Conservation (phyloP, 1,140 invertebrate species). For the Drosophila serrata region DNA sequence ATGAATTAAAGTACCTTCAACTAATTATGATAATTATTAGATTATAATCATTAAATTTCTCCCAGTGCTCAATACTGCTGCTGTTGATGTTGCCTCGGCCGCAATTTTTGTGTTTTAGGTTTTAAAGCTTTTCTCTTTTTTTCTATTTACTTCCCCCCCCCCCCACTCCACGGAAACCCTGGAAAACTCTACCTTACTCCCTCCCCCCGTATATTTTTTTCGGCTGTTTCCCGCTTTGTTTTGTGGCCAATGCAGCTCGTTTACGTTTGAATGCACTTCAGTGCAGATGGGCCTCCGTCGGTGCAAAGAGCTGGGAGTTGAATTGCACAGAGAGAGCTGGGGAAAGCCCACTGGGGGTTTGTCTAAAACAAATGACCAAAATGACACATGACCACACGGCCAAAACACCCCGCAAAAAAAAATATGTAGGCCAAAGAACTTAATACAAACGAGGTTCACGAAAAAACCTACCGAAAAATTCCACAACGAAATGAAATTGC, state of each 20-base stretch:
- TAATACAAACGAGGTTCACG: constrained; percentile 17
- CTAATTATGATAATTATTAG: too few species aligned
- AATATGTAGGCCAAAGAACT: constrained; percentile 66
- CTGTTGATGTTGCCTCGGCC: constrained; percentile 65
- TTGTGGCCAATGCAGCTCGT: constrained; percentile 52
- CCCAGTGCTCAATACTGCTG: constrained; percentile 15
- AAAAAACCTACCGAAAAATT: constrained; percentile 8
- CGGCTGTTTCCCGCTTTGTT: constrained; percentile 48
- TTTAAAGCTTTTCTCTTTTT: constrained; percentile 75
- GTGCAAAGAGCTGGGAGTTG: constrained; percentile 9
- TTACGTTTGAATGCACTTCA: constrained; percentile 74
- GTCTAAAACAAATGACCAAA: constrained; percentile 81
- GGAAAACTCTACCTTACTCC: constrained; percentile 19
- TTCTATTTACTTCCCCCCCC: background rate
- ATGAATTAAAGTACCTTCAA: background rate
- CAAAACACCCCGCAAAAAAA: constrained; percentile 5
- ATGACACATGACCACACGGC: constrained; percentile 71
- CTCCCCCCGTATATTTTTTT: constrained; percentile 26
- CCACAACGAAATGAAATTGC: constrained; percentile 27
- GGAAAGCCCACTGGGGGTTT: constrained; percentile 55
- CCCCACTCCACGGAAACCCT: background rate
- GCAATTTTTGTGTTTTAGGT: constrained; percentile 82
- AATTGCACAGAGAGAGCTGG: constrained; percentile 16
- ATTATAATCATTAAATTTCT: background rate
- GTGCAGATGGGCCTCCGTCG: constrained; percentile 32